Conservation (phyloP, 2,888 invertebrate genomes). For the Dilophus febrilis region DNA sequence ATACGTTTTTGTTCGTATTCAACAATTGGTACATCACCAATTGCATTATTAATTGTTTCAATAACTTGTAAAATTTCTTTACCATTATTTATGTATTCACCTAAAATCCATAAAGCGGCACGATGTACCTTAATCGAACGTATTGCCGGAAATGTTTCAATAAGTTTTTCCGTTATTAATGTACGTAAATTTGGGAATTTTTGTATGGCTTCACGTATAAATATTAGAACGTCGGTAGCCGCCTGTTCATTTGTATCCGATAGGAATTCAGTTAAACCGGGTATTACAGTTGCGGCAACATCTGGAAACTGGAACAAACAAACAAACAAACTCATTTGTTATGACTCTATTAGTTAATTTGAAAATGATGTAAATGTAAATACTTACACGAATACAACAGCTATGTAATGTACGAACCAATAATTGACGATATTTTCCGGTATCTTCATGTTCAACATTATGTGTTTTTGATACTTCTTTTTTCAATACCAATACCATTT, state of each 20-base stretch:
- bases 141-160: constrained; percentile 69
- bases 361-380: constrained; percentile 17
- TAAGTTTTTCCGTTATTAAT: constrained; percentile 58
- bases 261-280: constrained; percentile 84
- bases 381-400: constrained; percentile 46
- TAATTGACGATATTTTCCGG: constrained; percentile 86
- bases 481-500: constrained; percentile 82
- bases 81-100: constrained; percentile 76
- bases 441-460: constrained; percentile 85
- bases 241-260: constrained; percentile 79
- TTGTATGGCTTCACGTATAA: constrained; percentile 92
- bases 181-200: constrained; percentile 67
- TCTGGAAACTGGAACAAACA: constrained; percentile 55
- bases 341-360: not conserved
- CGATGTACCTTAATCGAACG: constrained; percentile 84
- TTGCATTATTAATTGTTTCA: constrained; percentile 49
- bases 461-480: constrained; percentile 86
- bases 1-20: constrained; percentile 52
- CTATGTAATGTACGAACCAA: constrained; percentile 88
- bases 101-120: constrained; percentile 92
- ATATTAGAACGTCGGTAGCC: constrained; percentile 84
- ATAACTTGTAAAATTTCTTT: constrained; percentile 68
- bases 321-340: constrained; percentile 5
- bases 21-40: constrained; percentile 50
- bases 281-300: constrained; percentile 84